Evolutionary conservation across 2,888 invertebrate species (phyloP), one percentile per base, ranked within the genome.

Genomic region (Idaea straminata): DNA sequence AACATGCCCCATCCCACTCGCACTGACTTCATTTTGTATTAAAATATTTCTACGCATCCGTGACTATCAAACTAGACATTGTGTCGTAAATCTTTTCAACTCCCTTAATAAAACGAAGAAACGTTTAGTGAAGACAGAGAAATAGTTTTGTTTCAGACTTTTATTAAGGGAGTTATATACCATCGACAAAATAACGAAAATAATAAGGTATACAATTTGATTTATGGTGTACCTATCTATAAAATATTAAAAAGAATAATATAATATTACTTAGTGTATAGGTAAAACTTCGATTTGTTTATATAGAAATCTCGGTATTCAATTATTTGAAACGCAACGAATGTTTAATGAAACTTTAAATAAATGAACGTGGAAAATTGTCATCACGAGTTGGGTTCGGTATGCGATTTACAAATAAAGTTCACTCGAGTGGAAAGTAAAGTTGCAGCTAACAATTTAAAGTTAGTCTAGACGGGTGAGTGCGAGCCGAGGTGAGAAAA

Each of bases 371-470:
- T 72, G 72, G 72, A 74, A 83, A 82, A 84, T 79, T 77, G 78
- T 79, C 80, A 81, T 83, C 74, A 79, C 70, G 78, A 86, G 79
- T 83, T 83, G 74, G 68, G 73, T 78, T 76, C 78, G 77, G 80
- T 80, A 82, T 80, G 80, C 77, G 83, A 83, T 83, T 81, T 83
- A 86, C 84, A 87, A 87, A 87, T 87, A 88, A 87, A 87, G 85
- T 87, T 86, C 74, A 79, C 71, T 80, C 75, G 79, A 85, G 82
- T 85, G 85, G 82, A 81, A 80, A 85, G 83, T 81, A 81, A 85
- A 86, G 85, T 88, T 87, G 81, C 81, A 82, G 81, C 78, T 84
- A 87, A 89, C 89, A 89, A 89, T 90, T 89, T 89, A 91, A 91
- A 91, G 84, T 91, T 90, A 70, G 83, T 81, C 84, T 78, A 80